Percentiles rank a stretch among this genome's conserved stretches.
Conservation (phyloP, 2,888 invertebrate genomes). For the Alloscopus bannaensis region DNA sequence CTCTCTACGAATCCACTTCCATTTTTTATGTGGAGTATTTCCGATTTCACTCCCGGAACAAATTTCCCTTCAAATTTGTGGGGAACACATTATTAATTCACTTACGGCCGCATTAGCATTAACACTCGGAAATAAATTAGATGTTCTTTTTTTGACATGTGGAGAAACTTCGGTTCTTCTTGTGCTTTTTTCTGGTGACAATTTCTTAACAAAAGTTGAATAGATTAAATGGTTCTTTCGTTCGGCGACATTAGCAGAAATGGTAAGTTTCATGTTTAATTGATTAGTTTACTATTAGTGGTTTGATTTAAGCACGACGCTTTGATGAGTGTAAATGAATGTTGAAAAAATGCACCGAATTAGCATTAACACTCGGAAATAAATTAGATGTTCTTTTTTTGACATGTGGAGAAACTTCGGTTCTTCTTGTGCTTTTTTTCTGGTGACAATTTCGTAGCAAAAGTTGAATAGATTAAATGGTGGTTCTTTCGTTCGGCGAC, state of each 20-base stretch:
- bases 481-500: background rate
- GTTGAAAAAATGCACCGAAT: too few relatives aligned
- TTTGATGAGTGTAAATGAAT: too few relatives aligned
- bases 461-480: background rate
- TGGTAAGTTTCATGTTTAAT: background rate
- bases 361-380: conserved; percentile 20
- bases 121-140: conserved; percentile 21
- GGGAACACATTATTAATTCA: conserved; percentile 20
- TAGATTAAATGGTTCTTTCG: background rate
- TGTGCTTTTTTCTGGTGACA: too few relatives aligned
- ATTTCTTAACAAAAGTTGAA: too few relatives aligned
- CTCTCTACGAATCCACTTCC: background rate
- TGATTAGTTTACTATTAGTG: background rate
- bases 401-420: background rate
- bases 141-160: background rate
- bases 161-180: background rate
- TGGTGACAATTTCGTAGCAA: too few relatives aligned
- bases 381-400: conserved; percentile 14
- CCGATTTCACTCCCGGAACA: background rate
- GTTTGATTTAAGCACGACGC: background rate
- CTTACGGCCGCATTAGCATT: conserved; percentile 19
- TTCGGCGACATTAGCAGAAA: background rate
- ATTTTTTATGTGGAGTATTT: background rate
- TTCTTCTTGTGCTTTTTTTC: too few relatives aligned
- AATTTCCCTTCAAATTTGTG: background rate